Evolutionary conservation across 1,140 invertebrate genomes (phyloP), one percentile per base, ranked within the genome.

Genomic region (Campodea augens): DNA sequence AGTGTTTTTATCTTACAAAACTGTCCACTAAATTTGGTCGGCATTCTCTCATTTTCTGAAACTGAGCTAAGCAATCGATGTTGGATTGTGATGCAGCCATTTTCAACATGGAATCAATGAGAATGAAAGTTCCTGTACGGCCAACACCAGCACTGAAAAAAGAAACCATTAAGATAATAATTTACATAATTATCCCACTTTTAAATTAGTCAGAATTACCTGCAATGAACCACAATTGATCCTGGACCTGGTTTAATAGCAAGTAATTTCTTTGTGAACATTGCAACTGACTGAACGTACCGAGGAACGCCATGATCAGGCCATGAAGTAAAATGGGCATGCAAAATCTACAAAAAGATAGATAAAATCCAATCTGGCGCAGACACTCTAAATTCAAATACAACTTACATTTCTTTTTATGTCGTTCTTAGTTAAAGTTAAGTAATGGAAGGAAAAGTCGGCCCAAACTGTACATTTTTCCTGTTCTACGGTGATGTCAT

Each of bases 1-100:
- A 32, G 7, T 15, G 15, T 10, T 32, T 10, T 15, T 27, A 43
- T 36, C 25, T 21, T 46, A 57, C 54, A 48, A 56, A 32, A 2
- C 55, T 64, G 47, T 67, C 64, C 4, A 67, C 60, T 54, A 69
- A 58, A 27, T 62, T 48, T 43, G 60, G 60, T 22, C 64, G 38
- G 47, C 66, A 58, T 25, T 46, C 45, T 37, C 66, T 47, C 39
- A 68, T 54, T n/a, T 54, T 52, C n/a, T 52, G 44, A 3, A 68
- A 57, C 27, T 60, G 63, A 10, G 49, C 48, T 37, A 57, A 63
- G 5, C 68, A 51, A 41, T 68, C 61, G 19, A 62, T 58, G 36
- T 54, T 48, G 18, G 49, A 49, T 5, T 57, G 52, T 23, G 53
- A 53, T 5, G 41, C 24, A 38, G 57, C 54, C 53, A 59, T 56